Evolutionary conservation across 2,888 invertebrate species (phyloP), one percentile per base, ranked within the genome.

Genomic region (Reticulitermes lucifugus): DNA sequence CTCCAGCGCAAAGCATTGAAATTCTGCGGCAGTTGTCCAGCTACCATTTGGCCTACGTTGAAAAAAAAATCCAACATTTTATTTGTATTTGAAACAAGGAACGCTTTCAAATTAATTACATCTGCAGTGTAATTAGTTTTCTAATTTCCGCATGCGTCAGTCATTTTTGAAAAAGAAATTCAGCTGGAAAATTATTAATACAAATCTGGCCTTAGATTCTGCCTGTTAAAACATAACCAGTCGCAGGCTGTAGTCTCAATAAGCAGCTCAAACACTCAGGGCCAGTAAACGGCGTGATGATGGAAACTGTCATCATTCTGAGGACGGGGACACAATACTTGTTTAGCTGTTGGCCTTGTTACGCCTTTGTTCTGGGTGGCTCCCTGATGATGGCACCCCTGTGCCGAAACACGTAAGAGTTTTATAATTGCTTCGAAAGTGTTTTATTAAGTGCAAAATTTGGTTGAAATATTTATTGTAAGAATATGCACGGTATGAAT

Each of bases 41-140:
- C 73, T 25, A 12, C 25, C 65, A 55, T 55, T 55, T 18, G 4
- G 55, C 4, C 1, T 18, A 55, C 55, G 65, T 65, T 65, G 5
- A 41, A 73, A 73, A 73, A 41, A 73, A 29, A 41, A 12, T 73
- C 41, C 0, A 25, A 14, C 35, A 18, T 73, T n/a, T n/a, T 25
- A 65, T 65, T 25, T 25, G n/a, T 25, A 65, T 65, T 25, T 25
- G n/a, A 65, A 65, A 25, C 25, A 12, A 14, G 65, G n/a, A 65
- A 65, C 65, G 25, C 65, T 65, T 73, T 73, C 41, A 41, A 73
- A 73, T 73, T 73, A 73, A 73, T 73, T 73, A 73, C 73, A 73
- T 73, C 73, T 73, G 73, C 73, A 73, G 73, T 73, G 73, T 73
- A 73, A 73, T 73, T 73, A 73, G 73, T 73, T 73, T 73, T 41